phyloP scores from a whole-genome alignment of 2,797 vertebrate genomes.

The Protonibea diacanthus region DNA sequence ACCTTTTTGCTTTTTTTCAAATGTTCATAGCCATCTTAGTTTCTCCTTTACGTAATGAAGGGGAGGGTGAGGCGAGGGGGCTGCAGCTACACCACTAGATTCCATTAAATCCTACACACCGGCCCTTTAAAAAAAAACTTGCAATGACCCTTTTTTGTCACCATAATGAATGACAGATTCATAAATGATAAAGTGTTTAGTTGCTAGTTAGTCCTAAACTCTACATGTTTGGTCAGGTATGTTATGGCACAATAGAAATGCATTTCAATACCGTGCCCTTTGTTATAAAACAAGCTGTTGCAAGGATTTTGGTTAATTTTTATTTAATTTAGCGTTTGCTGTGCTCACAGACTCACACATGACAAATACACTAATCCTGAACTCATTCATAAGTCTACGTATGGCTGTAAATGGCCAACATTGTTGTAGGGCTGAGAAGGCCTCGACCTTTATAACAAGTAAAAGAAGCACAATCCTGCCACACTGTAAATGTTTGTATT shows the following conservation, averaged over 20 bases:
- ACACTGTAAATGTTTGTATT: slow-evolving; percentile 23
- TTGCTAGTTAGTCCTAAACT: neutral
- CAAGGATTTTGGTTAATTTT: slow-evolving; percentile 7
- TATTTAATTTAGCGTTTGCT: slow-evolving; percentile 8
- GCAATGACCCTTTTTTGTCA: too few relatives aligned
- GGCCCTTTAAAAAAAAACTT: too few relatives aligned
- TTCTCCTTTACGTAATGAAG: too few relatives aligned
- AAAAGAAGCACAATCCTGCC: neutral
- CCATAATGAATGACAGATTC: too few relatives aligned
- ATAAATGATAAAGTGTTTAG: too few relatives aligned
- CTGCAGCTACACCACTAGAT: too few relatives aligned
- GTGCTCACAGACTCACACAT: slow-evolving; percentile 3
- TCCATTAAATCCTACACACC: too few relatives aligned
- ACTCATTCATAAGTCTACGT: neutral
- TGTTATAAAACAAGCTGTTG: slow-evolving; percentile 31
- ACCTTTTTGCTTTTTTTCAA: too few relatives aligned
- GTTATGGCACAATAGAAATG: neutral
- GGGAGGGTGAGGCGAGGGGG: too few relatives aligned
- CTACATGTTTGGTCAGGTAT: neutral
- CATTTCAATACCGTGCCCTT: slow-evolving; percentile 4
- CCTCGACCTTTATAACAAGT: neutral
- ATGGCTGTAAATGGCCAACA: neutral
- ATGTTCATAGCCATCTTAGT: too few relatives aligned
- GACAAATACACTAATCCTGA: neutral
- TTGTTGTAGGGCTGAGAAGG: neutral